phyloP scores from a whole-genome alignment of 2,888 invertebrate species.

The Sclerodermus sp. region DNA sequence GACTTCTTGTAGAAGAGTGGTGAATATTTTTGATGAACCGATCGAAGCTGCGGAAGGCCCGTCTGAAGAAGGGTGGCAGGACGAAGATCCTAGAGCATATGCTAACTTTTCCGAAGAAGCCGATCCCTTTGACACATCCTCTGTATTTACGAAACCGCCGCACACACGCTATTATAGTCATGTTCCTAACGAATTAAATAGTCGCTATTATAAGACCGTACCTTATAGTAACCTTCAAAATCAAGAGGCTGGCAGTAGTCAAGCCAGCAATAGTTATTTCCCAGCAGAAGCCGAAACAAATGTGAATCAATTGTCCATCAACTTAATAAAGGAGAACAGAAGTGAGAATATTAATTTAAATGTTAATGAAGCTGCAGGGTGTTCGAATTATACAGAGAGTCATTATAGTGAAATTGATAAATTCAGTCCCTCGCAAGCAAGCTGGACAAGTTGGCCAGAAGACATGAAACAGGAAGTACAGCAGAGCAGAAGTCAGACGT shows the following conservation, averaged over 20 bases:
- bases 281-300: constrained; percentile 21
- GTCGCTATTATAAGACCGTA: constrained; percentile 35
- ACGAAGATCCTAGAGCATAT: constrained; percentile 42
- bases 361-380: constrained; percentile 29
- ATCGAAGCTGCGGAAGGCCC: constrained; percentile 38
- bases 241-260: constrained; percentile 19
- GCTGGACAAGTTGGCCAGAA: constrained; percentile 46
- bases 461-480: constrained; percentile 30
- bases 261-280: constrained; percentile 21
- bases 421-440: constrained; percentile 24
- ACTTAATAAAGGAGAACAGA: constrained; percentile 39
- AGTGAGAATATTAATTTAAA: constrained; percentile 44
- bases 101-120: constrained; percentile 50
- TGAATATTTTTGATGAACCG: constrained; percentile 54
- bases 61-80: constrained; percentile 38
- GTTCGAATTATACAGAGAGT: constrained; percentile 30
- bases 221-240: constrained; percentile 44
- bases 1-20: constrained; percentile 39
- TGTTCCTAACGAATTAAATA: constrained; percentile 49
- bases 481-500: constrained; percentile 34
- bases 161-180: constrained; percentile 57
- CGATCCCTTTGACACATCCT: constrained; percentile 73
- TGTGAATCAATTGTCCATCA: constrained; percentile 36
- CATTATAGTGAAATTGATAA: constrained; percentile 51
- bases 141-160: constrained; percentile 48